A percentile compares a stretch with the other conserved stretches of the same genome.
phyloP scores from a whole-genome alignment of 2,888 invertebrate species.

The Tetragonula carbonaria region DNA sequence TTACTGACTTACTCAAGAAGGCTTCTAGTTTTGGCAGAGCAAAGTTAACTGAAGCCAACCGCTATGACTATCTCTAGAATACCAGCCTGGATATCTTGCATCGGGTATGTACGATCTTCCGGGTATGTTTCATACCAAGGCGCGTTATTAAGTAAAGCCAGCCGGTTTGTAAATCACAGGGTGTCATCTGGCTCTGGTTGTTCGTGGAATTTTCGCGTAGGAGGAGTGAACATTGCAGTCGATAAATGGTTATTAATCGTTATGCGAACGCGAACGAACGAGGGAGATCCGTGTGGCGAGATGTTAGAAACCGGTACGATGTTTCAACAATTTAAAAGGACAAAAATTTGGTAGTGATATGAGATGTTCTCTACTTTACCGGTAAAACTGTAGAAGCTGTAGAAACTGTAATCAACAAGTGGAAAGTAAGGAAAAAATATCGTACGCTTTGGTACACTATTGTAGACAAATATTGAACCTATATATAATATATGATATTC shows the following conservation, averaged over 20 bases:
- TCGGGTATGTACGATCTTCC: conserved; percentile 41
- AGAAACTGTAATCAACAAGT: too few species aligned
- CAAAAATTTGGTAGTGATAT: too few species aligned
- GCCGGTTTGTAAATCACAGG: conserved; percentile 50
- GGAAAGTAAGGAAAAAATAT: too few species aligned
- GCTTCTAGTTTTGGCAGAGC: conserved; percentile 39
- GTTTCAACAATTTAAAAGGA: too few species aligned
- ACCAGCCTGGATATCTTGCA: conserved; percentile 26
- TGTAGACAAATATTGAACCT: too few species aligned
- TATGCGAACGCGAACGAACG: conserved; percentile 4
- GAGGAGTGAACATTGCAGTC: conserved; percentile 30
- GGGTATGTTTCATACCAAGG: conserved; percentile 41
- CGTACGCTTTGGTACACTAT: too few species aligned
- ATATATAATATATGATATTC: too few species aligned
- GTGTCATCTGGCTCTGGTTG: conserved; percentile 31
- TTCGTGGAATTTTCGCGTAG: conserved; percentile 20
- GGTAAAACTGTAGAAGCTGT: too few species aligned
- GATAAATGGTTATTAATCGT: conserved; percentile 41
- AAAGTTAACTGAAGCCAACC: background rate
- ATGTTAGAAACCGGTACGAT: background rate
- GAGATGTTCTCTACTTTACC: too few species aligned
- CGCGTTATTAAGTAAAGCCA: conserved; percentile 56
- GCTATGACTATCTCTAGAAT: conserved; percentile 27
- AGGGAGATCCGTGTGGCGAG: background rate
- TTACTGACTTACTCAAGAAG: background rate